Evolutionary conservation across 2,888 invertebrate species (phyloP).

Genomic region (Drosophila mimica): DNA sequence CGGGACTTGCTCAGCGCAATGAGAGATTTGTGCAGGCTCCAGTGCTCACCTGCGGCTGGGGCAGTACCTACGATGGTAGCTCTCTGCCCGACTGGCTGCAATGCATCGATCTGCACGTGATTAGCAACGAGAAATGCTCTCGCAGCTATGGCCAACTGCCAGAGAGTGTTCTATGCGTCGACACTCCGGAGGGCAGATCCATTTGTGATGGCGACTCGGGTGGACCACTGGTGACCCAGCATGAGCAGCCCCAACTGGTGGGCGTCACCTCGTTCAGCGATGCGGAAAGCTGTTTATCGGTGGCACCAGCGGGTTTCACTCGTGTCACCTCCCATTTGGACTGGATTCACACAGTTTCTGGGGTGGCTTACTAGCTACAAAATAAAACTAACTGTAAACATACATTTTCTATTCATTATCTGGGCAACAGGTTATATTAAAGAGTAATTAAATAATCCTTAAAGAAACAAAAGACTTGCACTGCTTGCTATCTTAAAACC

Average conservation of each 20-base stretch:
- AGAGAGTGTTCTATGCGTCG: conserved; percentile 45
- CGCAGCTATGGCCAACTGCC: conserved; percentile 81
- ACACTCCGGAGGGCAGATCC: conserved; percentile 40
- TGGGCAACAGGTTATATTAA: neutral
- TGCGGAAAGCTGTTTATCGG: conserved; percentile 47
- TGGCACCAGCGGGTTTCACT: conserved; percentile 59
- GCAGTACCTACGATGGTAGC: conserved; percentile 65
- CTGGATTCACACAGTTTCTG: conserved; percentile 59
- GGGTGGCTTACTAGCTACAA: conserved; percentile 45
- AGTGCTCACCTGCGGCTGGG: conserved; percentile 73
- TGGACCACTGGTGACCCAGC: conserved; percentile 52
- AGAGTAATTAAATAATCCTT: neutral
- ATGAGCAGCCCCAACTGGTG: conserved; percentile 16
- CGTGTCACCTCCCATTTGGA: conserved; percentile 55
- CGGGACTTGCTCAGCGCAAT: conserved; percentile 16
- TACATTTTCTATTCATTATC: neutral
- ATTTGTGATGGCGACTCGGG: conserved; percentile 66
- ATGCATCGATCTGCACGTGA: conserved; percentile 61
- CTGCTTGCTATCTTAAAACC: neutral
- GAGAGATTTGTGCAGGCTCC: conserved; percentile 13
- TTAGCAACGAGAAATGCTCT: conserved; percentile 80
- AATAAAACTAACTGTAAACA: neutral
- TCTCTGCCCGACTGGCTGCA: conserved; percentile 78
- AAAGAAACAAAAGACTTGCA: neutral
- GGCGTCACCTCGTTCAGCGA: conserved; percentile 63